Conservation (phyloP, 1,140 invertebrate species). For the Bombus terrestris region DNA sequence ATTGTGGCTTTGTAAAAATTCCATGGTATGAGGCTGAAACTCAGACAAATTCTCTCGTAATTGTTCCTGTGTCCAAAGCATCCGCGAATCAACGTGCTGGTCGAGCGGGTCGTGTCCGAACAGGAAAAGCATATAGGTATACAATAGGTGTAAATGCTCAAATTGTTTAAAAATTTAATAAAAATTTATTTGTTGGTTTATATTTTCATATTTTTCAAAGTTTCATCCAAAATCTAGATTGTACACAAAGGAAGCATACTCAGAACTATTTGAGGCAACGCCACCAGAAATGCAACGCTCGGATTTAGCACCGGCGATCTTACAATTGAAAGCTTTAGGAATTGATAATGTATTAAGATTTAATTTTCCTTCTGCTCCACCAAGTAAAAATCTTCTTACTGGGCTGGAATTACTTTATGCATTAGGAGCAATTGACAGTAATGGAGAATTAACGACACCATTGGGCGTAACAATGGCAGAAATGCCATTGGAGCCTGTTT, state of each 20-base stretch:
- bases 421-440: slow-evolving; percentile 91
- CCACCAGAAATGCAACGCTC: slow-evolving; percentile 97
- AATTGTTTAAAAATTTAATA: slow-evolving; percentile 1
- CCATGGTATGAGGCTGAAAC: slow-evolving; percentile 94
- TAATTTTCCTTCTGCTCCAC: slow-evolving; percentile 93
- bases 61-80: slow-evolving; percentile 93
- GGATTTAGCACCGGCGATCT: slow-evolving; percentile 92
- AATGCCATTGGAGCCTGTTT: slow-evolving; percentile 93
- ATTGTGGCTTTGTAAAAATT: slow-evolving; percentile 98
- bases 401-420: slow-evolving; percentile 96
- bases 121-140: slow-evolving; percentile 92
- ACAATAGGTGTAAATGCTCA: neutral
- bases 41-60: slow-evolving; percentile 92
- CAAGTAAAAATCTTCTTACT: slow-evolving; percentile 92
- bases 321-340: slow-evolving; percentile 97
- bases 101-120: slow-evolving; percentile 91
- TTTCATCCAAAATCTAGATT: slow-evolving; percentile 81
- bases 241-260: slow-evolving; percentile 91
- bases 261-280: slow-evolving; percentile 87
- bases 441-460: slow-evolving; percentile 91
- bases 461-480: slow-evolving; percentile 95
- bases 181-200: slow-evolving; percentile 36
- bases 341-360: slow-evolving; percentile 95
- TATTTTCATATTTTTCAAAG: slow-evolving; percentile 53
- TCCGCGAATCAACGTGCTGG: slow-evolving; percentile 96